Conservation (phyloP, 2,888 invertebrate genomes). For the Helobdella robusta region DNA sequence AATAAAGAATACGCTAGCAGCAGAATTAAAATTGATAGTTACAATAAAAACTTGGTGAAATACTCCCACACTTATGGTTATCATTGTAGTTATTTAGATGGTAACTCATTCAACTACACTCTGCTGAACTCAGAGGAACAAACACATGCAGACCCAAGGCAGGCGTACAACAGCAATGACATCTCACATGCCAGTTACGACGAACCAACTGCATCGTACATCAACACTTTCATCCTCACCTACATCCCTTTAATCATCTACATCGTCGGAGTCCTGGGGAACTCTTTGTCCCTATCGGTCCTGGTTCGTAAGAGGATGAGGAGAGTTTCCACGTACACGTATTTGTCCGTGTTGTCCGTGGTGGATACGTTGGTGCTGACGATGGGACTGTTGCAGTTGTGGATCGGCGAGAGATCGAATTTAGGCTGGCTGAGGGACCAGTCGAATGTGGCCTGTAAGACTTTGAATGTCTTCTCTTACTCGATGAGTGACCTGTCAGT, state of each 20-base stretch:
- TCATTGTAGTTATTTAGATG: too few species aligned
- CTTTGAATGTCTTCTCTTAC: conserved; percentile 39
- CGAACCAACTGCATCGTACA: too few species aligned
- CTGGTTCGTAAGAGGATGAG: conserved; percentile 41
- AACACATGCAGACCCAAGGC: too few species aligned
- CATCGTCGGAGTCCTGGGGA: conserved; percentile 45
- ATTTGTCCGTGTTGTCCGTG: conserved; percentile 42
- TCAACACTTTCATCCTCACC: conserved; percentile 37
- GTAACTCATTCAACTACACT: too few species aligned
- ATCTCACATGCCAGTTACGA: too few species aligned
- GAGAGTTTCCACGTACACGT: conserved; percentile 43
- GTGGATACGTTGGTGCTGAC: conserved; percentile 44
- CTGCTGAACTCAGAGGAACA: too few species aligned
- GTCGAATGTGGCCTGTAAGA: conserved; percentile 42
- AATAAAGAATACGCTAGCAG: too few species aligned
- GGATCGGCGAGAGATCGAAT: conserved; percentile 42
- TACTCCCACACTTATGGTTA: too few species aligned
- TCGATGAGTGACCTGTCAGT: conserved; percentile 42
- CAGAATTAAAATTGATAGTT: too few species aligned
- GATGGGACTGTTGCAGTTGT: conserved; percentile 41
- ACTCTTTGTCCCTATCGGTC: conserved; percentile 43
- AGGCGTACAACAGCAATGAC: too few species aligned
- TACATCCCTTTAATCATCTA: conserved; percentile 43
- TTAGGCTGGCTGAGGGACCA: conserved; percentile 38
- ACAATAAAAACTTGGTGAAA: too few species aligned